phyloP scores from a whole-genome alignment of 2,113 vertebrate species.

The Lophura nycthemera region DNA sequence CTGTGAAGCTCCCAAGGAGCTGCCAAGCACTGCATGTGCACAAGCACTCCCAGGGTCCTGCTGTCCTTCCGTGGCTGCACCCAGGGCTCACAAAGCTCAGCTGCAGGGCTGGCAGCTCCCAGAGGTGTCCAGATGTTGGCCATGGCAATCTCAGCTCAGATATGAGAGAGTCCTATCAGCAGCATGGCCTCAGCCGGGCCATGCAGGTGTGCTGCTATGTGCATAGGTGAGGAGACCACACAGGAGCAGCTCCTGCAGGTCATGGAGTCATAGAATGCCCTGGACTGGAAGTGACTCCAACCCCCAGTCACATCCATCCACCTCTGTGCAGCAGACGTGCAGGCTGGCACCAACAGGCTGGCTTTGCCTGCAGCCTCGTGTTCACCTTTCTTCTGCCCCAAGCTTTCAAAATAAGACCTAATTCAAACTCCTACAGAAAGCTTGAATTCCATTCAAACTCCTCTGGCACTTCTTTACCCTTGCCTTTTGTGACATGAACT shows the following conservation, averaged over 20 bases:
- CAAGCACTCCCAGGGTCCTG: background rate
- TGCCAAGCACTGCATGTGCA: background rate
- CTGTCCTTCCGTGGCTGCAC: background rate
- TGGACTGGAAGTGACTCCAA: too few species aligned
- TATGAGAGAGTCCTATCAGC: background rate
- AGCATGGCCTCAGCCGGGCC: background rate
- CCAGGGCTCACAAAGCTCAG: conserved; percentile 8
- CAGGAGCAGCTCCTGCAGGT: background rate
- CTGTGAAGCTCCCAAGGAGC: background rate
- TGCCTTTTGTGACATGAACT: background rate
- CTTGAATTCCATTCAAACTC: background rate
- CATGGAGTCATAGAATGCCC: background rate
- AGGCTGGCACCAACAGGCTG: background rate
- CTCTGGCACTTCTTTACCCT: background rate
- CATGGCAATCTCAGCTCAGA: background rate
- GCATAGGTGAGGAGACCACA: background rate
- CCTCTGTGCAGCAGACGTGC: background rate
- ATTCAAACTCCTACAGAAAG: background rate
- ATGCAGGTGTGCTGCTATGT: background rate
- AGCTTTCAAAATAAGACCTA: background rate
- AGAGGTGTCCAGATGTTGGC: background rate
- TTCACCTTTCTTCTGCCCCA: background rate
- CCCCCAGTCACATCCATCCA: too few species aligned
- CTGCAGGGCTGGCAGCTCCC: background rate
- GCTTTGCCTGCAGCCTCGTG: background rate